phyloP scores from a whole-genome alignment of 2,888 invertebrate species.

The Deilephila elpenor region DNA sequence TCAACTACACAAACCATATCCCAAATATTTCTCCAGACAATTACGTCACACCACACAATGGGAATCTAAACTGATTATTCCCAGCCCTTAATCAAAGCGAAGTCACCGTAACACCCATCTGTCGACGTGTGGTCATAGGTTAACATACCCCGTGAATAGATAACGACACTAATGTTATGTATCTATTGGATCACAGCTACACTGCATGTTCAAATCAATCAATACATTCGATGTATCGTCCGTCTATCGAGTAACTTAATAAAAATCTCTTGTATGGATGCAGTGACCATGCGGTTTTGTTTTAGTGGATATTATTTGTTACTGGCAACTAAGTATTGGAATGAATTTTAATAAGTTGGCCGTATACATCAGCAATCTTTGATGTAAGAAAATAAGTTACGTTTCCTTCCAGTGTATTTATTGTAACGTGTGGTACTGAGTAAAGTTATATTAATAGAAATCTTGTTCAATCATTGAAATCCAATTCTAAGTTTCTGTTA shows the following conservation, averaged over 20 bases:
- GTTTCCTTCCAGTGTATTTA: too few species aligned
- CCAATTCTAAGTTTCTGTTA: too few species aligned
- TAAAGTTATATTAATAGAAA: too few species aligned
- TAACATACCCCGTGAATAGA: conserved; percentile 63
- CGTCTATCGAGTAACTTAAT: conserved; percentile 63
- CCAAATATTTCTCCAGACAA: too few species aligned
- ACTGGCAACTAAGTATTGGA: too few species aligned
- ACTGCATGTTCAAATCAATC: conserved; percentile 80
- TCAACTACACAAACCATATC: too few species aligned
- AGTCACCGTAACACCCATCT: conserved; percentile 51
- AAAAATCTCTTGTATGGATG: conserved; percentile 44
- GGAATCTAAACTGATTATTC: not conserved
- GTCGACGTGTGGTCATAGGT: conserved; percentile 73
- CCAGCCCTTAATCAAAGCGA: conserved; percentile 5
- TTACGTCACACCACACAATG: too few species aligned
- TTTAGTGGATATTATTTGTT: not conserved
- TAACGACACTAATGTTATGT: conserved; percentile 79
- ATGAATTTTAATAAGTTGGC: too few species aligned
- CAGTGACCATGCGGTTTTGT: conserved; percentile 29
- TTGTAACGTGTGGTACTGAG: too few species aligned
- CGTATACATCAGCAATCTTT: too few species aligned
- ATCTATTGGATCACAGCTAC: conserved; percentile 80
- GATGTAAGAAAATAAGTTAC: too few species aligned
- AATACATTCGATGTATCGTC: conserved; percentile 73
- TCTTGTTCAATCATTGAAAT: too few species aligned